Evolutionary conservation across 1,140 invertebrate species (phyloP).

Genomic region (Temnothorax nylanderi): DNA sequence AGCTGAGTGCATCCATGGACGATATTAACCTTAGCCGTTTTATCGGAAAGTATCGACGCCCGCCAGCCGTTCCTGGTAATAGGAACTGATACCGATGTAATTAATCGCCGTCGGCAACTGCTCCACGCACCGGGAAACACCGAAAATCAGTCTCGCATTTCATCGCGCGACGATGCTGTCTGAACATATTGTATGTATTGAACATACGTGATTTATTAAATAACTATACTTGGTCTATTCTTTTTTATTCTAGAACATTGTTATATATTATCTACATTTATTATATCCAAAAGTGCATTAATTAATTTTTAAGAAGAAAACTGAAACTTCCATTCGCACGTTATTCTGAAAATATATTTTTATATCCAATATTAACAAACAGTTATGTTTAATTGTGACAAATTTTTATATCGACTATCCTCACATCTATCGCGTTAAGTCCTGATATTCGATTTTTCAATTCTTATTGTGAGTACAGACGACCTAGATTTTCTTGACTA

Average conservation of each 20-base stretch:
- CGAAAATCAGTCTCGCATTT: conserved; percentile 12
- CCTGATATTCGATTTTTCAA: background rate
- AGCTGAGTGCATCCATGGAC: conserved; percentile 55
- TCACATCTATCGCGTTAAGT: background rate
- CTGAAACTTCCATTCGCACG: background rate
- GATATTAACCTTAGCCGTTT: conserved; percentile 59
- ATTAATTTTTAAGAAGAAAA: background rate
- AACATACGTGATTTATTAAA: background rate
- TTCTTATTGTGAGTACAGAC: background rate
- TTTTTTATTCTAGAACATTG: too few relatives aligned
- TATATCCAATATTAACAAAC: background rate
- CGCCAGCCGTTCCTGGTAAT: conserved; percentile 41
- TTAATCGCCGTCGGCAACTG: conserved; percentile 32
- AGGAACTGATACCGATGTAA: conserved; percentile 45
- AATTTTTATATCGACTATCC: background rate
- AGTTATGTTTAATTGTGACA: background rate
- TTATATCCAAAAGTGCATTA: background rate
- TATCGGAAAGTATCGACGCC: conserved; percentile 58
- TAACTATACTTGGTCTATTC: background rate
- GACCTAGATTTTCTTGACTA: background rate
- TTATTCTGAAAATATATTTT: background rate
- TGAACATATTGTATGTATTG: background rate
- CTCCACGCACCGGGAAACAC: conserved; percentile 27
- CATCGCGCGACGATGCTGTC: background rate
- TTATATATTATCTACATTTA: background rate